Conservation (phyloP, 2,797 vertebrate genomes). For the Argya squamiceps region DNA sequence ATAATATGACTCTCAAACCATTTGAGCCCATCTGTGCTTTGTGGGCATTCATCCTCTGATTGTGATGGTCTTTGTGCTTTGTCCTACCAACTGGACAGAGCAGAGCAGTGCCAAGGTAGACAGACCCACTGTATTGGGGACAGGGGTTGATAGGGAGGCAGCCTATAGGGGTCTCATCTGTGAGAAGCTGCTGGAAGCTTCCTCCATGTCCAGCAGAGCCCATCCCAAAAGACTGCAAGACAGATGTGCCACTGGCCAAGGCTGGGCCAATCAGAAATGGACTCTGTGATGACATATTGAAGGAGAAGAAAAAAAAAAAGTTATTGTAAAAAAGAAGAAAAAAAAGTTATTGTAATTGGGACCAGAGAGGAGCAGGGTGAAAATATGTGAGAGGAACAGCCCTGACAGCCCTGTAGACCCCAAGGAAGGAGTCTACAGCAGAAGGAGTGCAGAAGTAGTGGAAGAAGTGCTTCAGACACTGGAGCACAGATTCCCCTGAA, state of each 20-base stretch:
- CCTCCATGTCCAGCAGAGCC: neutral
- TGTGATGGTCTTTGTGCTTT: neutral
- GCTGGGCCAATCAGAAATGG: no score
- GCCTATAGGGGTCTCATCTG: neutral
- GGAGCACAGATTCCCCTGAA: neutral
- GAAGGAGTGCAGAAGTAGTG: neutral
- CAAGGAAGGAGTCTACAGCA: no score
- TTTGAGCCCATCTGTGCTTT: neutral
- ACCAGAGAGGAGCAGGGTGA: neutral
- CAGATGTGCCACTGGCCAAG: neutral
- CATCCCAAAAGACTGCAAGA: neutral
- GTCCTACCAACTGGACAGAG: neutral
- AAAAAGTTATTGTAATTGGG: no score
- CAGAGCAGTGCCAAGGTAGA: neutral
- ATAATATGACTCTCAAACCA: neutral
- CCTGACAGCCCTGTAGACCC: neutral
- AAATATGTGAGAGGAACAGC: neutral
- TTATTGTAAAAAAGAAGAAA: no score
- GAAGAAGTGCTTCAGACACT: neutral
- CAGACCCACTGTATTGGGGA: neutral
- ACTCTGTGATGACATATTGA: neutral
- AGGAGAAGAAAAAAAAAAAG: no score
- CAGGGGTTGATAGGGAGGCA: neutral
- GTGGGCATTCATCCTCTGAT: neutral
- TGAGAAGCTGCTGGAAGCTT: neutral